phyloP scores from a whole-genome alignment of 1,140 invertebrate genomes.

The Formica selysi region DNA sequence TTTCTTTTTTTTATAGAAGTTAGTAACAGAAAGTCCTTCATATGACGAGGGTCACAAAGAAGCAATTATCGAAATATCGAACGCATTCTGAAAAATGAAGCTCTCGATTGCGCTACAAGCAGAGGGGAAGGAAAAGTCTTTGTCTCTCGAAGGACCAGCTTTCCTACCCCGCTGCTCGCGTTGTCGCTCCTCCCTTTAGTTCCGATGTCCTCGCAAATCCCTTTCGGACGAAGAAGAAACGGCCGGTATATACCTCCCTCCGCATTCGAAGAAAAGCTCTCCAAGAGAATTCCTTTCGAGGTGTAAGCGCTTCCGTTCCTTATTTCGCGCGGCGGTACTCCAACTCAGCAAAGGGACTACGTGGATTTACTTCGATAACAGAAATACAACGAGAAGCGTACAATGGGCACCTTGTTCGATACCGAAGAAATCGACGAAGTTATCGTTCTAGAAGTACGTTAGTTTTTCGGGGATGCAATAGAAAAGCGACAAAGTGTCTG shows the following conservation, averaged over 20 bases:
- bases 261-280: constrained; percentile 64
- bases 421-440: constrained; percentile 32
- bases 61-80: constrained; percentile 62
- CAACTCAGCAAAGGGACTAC: constrained; percentile 66
- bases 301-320: constrained; percentile 75
- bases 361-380: constrained; percentile 78
- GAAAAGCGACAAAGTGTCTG: constrained; percentile 13
- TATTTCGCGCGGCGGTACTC: constrained; percentile 67
- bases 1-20: constrained; percentile 1
- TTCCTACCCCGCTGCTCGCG: background rate
- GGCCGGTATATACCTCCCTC: constrained; percentile 47
- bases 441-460: constrained; percentile 22
- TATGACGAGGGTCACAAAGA: constrained; percentile 17
- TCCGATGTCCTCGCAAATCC: constrained; percentile 70
- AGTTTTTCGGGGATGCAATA: constrained; percentile 7
- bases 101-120: constrained; percentile 33
- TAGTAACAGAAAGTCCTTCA: constrained; percentile 18
- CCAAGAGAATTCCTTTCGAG: constrained; percentile 72
- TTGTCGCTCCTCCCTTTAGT: constrained; percentile 12
- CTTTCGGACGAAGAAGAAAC: constrained; percentile 68
- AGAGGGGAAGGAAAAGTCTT: constrained; percentile 2
- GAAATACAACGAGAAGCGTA: constrained; percentile 70
- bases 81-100: constrained; percentile 53
- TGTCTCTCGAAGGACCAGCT: constrained; percentile 46
- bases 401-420: constrained; percentile 59